A percentile compares a stretch with the other conserved stretches of the same genome.
Evolutionary conservation across 2,797 vertebrate genomes (phyloP).

Genomic region (Notoglanidium macrostoma): DNA sequence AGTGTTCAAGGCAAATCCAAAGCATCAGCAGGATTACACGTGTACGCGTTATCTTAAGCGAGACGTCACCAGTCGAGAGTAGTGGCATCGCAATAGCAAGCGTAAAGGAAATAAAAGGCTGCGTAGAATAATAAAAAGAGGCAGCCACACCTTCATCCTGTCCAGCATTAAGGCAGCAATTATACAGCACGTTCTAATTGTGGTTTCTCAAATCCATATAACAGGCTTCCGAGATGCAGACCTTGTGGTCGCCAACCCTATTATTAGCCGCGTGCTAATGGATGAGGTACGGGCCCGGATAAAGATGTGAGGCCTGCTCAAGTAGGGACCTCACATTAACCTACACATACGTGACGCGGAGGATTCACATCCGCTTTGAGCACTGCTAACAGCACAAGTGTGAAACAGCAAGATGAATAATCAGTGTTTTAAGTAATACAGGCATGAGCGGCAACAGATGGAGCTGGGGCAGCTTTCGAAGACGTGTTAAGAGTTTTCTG

Average conservation of each 20-base stretch:
- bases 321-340: constrained; percentile 51
- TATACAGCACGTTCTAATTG: constrained; percentile 44
- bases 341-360: constrained; percentile 4
- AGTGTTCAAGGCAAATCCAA: background rate
- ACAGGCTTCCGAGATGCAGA: constrained; percentile 48
- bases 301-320: constrained; percentile 52
- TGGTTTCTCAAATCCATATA: constrained; percentile 51
- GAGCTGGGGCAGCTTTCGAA: constrained; percentile 45
- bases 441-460: constrained; percentile 55
- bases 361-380: constrained; percentile 15
- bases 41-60: background rate
- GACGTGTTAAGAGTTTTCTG: constrained; percentile 54
- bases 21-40: background rate
- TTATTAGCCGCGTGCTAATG: constrained; percentile 52
- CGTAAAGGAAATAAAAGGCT: background rate
- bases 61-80: background rate
- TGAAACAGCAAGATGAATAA: constrained; percentile 56
- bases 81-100: background rate
- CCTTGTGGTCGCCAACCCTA: constrained; percentile 34
- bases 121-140: constrained; percentile 4
- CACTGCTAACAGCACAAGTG: constrained; percentile 45
- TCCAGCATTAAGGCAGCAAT: constrained; percentile 39
- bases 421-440: constrained; percentile 56
- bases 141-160: constrained; percentile 36
- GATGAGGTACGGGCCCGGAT: constrained; percentile 55